phyloP scores from a whole-genome alignment of 1,140 invertebrate species.

The Metaphire vulgaris region DNA sequence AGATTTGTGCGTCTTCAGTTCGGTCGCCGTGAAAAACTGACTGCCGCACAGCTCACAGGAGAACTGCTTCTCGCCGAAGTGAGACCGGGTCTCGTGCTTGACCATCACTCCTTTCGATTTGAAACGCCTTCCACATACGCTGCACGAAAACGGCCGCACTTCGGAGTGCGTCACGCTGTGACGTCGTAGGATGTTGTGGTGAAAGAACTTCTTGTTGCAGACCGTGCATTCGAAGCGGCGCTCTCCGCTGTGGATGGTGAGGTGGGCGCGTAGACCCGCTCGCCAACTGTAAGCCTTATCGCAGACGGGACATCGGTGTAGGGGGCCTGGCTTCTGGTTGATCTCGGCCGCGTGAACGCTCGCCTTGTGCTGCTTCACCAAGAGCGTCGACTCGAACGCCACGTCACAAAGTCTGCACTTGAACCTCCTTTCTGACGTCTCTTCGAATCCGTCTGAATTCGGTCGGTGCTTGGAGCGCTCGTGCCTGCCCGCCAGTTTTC shows the following conservation, averaged over 20 bases:
- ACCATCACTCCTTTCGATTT: background rate
- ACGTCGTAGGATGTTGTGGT: background rate
- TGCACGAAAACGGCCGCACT: background rate
- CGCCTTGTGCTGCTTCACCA: background rate
- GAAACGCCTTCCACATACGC: background rate
- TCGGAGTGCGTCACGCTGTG: background rate
- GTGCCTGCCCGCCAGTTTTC: background rate
- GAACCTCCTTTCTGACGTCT: background rate
- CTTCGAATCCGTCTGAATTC: background rate
- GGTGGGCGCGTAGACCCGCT: background rate
- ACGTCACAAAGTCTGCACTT: background rate
- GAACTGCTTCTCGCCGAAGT: background rate
- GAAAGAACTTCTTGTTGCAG: background rate
- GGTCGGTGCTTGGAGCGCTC: background rate
- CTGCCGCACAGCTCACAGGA: background rate
- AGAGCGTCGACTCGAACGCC: background rate
- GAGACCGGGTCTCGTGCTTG: background rate
- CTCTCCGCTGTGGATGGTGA: background rate
- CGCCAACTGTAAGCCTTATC: background rate
- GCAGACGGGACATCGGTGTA: background rate
- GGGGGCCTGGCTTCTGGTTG: background rate
- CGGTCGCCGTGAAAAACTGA: background rate
- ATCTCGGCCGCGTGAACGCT: background rate
- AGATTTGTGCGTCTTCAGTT: background rate
- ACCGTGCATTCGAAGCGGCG: background rate